Evolutionary conservation across 2,113 vertebrate genomes (phyloP), one percentile per base, ranked within the genome.

Genomic region (Calcarius ornatus): DNA sequence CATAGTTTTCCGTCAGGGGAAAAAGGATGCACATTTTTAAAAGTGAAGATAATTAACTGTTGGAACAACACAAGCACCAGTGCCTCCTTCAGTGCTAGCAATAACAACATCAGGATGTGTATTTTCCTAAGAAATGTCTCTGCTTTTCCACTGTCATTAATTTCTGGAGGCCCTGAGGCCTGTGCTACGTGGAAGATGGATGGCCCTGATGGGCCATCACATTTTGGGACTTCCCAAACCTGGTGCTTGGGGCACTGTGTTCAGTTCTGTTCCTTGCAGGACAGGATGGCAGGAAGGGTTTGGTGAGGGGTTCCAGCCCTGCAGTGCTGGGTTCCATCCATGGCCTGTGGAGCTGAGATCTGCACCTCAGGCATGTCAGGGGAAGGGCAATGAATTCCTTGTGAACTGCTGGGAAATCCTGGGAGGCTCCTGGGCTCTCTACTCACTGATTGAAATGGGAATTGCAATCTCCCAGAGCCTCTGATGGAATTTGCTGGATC

Each of bases 41-140:
- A 82, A 93, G 50, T 70, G 40, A 92, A 80, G 82, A 25, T 86
- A 92, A 88, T 81, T 93, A 88, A 80, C 81, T 35, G 30, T 22
- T 47, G 68, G 59, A 90, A 47, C 63, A 88, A 59, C 64, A 70
- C 19, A 69, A 69, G 59, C 71, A 50, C 65, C 1, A 3, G 40
- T 92, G 71, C 28, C 19, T 90, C 82, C 75, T 65, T 54, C 54
- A 42, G 42, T 38, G 8, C 12, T 6, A 61, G n/a, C 54, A 92
- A 31, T 8, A 53, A 30, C 6, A 30, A 31, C 20, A 22, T 40
- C 63, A n/a, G 65, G 30, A 73, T 38, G 15, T 54, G 1, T 4
- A 6, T 50, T 69, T 76, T 69, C 63, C 38, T 10, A 11, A 48
- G 48, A 75, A 50, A 38, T 48, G 24, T 15, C 33, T 75, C 38